These are phyloP conservation scores for Caenorhabditis elegans DNA, from an alignment of 1,140 invertebrate genomes.

Conservation along the genomic window WBcel235 BX284605.5:18793001-18793500, in stretches of 20 bases:
- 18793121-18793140: neutral
- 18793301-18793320: neutral
- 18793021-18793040: too few species aligned
- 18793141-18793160: neutral
- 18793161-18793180: neutral
- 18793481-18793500: neutral
- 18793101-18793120: too few species aligned
- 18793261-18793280: neutral
- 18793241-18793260: neutral
- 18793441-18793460: neutral
- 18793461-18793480: slow-evolving; percentile 8
- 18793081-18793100: too few species aligned
- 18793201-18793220: neutral
- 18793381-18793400: too few species aligned
- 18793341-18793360: neutral
- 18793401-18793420: neutral
- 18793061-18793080: too few species aligned
- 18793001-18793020: too few species aligned
- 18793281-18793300: neutral
- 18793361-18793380: neutral
- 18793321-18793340: neutral
- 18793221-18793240: neutral
- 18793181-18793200: neutral
- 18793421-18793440: slow-evolving; percentile 5
- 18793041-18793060: too few species aligned